Evolutionary conservation across 2,888 invertebrate species (phyloP).

Genomic region (Microctonus aethiopoides): DNA sequence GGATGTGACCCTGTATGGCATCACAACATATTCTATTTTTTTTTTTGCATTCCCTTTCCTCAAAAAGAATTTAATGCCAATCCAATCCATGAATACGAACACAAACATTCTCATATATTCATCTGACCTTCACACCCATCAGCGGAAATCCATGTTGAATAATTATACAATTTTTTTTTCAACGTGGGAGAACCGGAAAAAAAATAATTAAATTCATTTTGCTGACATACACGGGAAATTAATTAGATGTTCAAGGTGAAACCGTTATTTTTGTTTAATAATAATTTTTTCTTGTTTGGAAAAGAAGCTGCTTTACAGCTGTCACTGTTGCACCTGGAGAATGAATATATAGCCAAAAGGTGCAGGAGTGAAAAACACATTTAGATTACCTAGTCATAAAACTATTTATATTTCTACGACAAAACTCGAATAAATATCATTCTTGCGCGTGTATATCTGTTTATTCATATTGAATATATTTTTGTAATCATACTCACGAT

Average conservation of each 20-base stretch:
- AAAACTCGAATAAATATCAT: neutral
- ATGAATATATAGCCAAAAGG: neutral
- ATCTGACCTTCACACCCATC: neutral
- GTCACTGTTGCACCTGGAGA: conserved; percentile 12
- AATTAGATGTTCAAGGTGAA: neutral
- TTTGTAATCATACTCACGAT: neutral
- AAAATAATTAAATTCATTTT: neutral
- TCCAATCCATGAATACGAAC: neutral
- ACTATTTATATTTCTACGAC: neutral
- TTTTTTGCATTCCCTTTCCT: neutral
- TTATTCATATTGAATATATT: neutral
- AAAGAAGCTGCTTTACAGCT: neutral
- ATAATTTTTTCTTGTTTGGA: neutral
- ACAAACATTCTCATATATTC: neutral
- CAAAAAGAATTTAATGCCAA: neutral
- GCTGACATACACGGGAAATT: neutral
- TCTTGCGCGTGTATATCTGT: neutral
- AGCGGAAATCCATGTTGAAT: neutral
- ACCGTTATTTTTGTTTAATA: neutral
- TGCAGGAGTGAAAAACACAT: neutral
- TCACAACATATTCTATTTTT: neutral
- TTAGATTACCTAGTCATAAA: neutral
- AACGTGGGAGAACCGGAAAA: neutral
- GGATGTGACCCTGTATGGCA: conserved; percentile 9
- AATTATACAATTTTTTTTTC: neutral